Evolutionary conservation across 92 coral and sea anemone genomes (phyloP).

Genomic region (Bergia sp.): DNA sequence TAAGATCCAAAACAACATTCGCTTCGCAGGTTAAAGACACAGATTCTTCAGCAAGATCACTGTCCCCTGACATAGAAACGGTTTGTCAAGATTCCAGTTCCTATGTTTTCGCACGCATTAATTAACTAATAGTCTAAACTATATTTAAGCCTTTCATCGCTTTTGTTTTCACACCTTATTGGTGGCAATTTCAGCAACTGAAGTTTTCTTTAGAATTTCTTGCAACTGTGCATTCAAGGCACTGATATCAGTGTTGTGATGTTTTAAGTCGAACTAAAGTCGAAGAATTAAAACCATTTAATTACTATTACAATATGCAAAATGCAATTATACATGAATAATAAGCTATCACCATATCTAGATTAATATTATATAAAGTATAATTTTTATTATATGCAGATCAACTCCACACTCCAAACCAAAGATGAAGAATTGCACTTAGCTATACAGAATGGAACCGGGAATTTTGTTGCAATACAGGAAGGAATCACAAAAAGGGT

Average conservation of each 20-base stretch:
- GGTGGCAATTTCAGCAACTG: too few species aligned
- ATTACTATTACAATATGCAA: too few species aligned
- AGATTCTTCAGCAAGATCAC: not conserved
- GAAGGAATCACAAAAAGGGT: not conserved
- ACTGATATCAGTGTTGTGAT: too few species aligned
- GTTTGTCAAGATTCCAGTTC: not conserved
- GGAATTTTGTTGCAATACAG: not conserved
- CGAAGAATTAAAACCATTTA: too few species aligned
- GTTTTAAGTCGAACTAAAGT: too few species aligned
- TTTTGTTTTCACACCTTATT: too few species aligned
- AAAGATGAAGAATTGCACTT: not conserved
- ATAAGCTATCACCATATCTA: too few species aligned
- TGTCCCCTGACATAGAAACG: not conserved
- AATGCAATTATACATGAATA: too few species aligned
- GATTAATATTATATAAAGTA: too few species aligned
- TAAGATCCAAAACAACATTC: not conserved
- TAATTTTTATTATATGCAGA: not conserved
- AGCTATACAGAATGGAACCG: not conserved
- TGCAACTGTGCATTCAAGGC: too few species aligned
- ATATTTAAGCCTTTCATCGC: too few species aligned
- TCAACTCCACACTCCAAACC: not conserved
- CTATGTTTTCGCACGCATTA: not conserved
- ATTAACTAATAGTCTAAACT: not conserved
- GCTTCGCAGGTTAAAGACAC: not conserved
- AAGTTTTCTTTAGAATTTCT: too few species aligned